Evolutionary conservation across 2,113 vertebrate genomes (phyloP), one percentile per base, ranked within the genome.

Genomic region (Phaethornis superciliosus): DNA sequence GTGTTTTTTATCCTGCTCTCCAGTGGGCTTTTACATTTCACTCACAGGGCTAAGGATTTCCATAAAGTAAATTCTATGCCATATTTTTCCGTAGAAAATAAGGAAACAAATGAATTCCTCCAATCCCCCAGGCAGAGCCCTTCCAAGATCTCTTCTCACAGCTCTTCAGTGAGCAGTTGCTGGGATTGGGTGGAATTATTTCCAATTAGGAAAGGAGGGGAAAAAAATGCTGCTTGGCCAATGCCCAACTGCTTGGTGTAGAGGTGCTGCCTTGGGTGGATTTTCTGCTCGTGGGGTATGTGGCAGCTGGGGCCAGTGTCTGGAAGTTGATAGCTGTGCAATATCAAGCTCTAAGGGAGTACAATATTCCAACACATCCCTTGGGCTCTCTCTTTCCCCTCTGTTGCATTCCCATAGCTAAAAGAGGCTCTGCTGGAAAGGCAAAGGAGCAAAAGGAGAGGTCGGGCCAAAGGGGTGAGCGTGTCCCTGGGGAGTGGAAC

Each of bases 131-230:
- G 10, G 21, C n/a, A 27, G 33, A 59, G 17, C 14, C 23, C 26
- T 44, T 47, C 33, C 37, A 27, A 32, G 37, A 7, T 52, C 52
- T 72, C 19, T 15, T 52, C n/a, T 32, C 5, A 0, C 55, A 37
- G 21, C 12, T 54, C 16, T 69, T 71, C 56, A 1, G 0, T 0
- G 3, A 33, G 19, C 17, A 7, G 19, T 33, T 3, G 0, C 67
- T 32, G 71, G 33, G 24, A 2, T 22, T 12, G 44, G 27, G 30
- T 24, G 58, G 44, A 28, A 58, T 15, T 3, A 3, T 37, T 60
- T 54, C 44, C 9, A 5, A 24, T 7, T 32, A 27, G 27, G 30
- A 17, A 32, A 30, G 27, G 30, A 21, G 18, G 32, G n/a, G 23
- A 27, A 21, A 5, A 7, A 28, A 56, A n/a, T 65, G 51, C 32